Evolutionary conservation across 2,888 invertebrate genomes (phyloP), one percentile per base, ranked within the genome.

Genomic region (Glomeris marginata): DNA sequence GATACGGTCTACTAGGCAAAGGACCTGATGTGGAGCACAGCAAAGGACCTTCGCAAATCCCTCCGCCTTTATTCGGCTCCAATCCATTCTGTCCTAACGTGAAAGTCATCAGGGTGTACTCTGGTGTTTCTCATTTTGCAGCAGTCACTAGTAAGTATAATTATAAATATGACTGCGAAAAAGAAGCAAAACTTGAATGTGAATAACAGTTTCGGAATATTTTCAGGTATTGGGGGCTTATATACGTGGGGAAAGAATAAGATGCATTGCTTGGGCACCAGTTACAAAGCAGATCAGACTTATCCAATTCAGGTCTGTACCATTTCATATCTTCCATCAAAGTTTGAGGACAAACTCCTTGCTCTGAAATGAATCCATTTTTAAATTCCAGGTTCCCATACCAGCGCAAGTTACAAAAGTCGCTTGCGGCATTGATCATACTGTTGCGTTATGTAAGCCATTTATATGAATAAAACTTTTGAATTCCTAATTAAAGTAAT

Each of bases 231-330:
- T 18, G 88, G 90, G 1, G 84, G 91, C 66, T 67, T 95, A 6
- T 95, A 80, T 61, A 82, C 78, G 67, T 97, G 95, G 95, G 95
- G 95, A 0, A 74, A 81, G 60, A 94, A 95, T 66, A 76, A 79
- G 58, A 76, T 76, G 56, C 84, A 84, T 0, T 84, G 84, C 60
- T 71, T 97, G 0, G 95, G 95, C 0, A 66, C 94, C 36, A 88
- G 88, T 0, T 74, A 80, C 62, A 64, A 66, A 1, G 78, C 83
- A 49, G 83, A 91, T 63, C 92, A 94, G 64, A 80, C 73, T 67
- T 94, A 92, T 62, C 94, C 94, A 1, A 72, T 88, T 20, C 84
- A 83, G 73, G 84, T 77, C 63, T 60, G 59, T 59, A 22, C n/a
- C n/a, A n/a, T 38, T 10, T 38, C 11, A 38, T 5, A 16, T 16